Percentiles rank a stretch among this genome's conserved stretches.
phyloP scores from a whole-genome alignment of 2,797 vertebrate species.

The Sarcophilus harrisii region DNA sequence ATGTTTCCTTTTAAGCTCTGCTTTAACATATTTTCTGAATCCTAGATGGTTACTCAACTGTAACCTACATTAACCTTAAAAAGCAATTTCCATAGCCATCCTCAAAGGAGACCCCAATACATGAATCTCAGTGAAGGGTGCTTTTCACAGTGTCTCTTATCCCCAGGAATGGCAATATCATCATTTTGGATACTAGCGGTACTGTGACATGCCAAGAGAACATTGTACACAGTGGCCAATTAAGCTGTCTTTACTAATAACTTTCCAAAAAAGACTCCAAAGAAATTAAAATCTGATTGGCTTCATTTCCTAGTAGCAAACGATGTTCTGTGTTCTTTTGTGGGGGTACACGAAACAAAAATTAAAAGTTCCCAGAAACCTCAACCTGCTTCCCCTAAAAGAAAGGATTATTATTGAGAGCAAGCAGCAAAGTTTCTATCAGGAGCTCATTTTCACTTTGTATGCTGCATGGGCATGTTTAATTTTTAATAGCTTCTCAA shows the following conservation, averaged over 20 bases:
- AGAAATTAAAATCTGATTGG: conserved; percentile 58
- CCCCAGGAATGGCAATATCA: conserved; percentile 28
- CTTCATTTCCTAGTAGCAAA: conserved; percentile 43
- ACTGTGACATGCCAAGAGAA: conserved; percentile 34
- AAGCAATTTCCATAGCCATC: conserved; percentile 11
- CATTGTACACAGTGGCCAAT: neutral
- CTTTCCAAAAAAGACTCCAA: conserved; percentile 57
- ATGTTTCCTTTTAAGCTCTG: neutral
- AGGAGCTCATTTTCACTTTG: conserved; percentile 8
- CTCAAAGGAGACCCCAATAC: conserved; percentile 2
- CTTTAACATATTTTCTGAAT: neutral
- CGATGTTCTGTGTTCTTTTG: neutral
- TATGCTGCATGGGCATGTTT: conserved; percentile 23
- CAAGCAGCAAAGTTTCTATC: neutral
- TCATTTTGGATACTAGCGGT: conserved; percentile 20
- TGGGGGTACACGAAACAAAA: conserved; percentile 27
- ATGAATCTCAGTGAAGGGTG: conserved; percentile 19
- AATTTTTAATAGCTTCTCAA: conserved; percentile 40
- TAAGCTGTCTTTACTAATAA: conserved; percentile 49
- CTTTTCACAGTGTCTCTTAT: conserved; percentile 13
- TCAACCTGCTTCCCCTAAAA: conserved; percentile 42
- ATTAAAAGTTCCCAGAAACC: neutral
- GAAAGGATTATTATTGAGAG: conserved; percentile 28
- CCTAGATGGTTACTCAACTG: conserved; percentile 5
- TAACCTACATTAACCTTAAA: conserved; percentile 28